Evolutionary conservation across 1,140 invertebrate species (phyloP).

Genomic region (Portunus trituberculatus): DNA sequence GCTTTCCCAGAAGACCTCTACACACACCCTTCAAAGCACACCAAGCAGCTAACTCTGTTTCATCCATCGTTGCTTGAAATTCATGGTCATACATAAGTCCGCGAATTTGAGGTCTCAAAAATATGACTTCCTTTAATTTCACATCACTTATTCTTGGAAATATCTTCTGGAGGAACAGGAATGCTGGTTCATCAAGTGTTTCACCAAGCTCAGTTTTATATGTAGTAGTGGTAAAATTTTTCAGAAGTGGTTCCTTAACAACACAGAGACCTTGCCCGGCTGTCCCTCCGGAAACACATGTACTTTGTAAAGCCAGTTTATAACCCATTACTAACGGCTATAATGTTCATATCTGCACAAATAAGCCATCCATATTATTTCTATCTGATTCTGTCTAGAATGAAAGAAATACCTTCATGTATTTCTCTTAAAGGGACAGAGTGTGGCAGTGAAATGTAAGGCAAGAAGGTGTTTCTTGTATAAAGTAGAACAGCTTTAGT

Average conservation of each 20-base stretch:
- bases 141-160: conserved; percentile 76
- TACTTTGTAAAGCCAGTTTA: conserved; percentile 48
- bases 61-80: conserved; percentile 49
- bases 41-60: conserved; percentile 51
- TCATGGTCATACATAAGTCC: conserved; percentile 56
- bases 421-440: not conserved
- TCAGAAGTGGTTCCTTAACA: not conserved
- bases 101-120: too few relatives aligned
- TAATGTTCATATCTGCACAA: conserved; percentile 41
- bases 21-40: conserved; percentile 60
- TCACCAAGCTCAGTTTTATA: not conserved
- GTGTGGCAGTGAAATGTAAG: not conserved
- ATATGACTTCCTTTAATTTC: conserved; percentile 55
- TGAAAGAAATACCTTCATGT: not conserved
- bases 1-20: conserved; percentile 53
- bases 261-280: conserved; percentile 15
- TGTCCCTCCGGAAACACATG: conserved; percentile 25
- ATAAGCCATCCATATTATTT: conserved; percentile 38
- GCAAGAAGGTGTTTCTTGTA: conserved; percentile 16
- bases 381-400: not conserved
- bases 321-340: conserved; percentile 21
- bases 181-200: conserved; percentile 78
- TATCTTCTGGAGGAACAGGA: conserved; percentile 72
- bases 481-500: conserved; percentile 44
- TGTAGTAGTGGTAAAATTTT: too few relatives aligned